phyloP scores from a whole-genome alignment of 2,113 vertebrate genomes.

The Regulus satrapa region DNA sequence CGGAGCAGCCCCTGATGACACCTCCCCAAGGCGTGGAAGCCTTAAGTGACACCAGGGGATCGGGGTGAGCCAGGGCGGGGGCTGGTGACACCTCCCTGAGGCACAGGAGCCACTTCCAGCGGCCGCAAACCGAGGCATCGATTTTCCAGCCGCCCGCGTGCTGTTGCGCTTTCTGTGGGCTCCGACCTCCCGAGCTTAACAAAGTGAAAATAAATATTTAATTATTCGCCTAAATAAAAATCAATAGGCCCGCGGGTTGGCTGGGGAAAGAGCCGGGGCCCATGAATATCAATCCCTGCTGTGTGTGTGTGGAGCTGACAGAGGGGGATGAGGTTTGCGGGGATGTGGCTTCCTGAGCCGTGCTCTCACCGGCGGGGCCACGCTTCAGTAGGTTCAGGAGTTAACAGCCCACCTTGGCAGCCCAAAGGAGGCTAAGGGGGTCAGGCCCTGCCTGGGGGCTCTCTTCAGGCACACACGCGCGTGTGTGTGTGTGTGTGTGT shows the following conservation, averaged over 20 bases:
- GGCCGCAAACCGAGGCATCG: conserved; percentile 32
- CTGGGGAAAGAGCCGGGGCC: conserved; percentile 39
- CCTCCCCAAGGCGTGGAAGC: neutral
- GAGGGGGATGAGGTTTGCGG: rapidly evolving
- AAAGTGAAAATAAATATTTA: conserved; percentile 86
- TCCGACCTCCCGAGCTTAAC: conserved; percentile 74
- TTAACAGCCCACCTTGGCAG: neutral
- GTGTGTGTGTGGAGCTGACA: rapidly evolving
- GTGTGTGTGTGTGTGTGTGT: neutral
- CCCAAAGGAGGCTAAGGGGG: rapidly evolving
- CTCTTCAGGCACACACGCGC: rapidly evolving
- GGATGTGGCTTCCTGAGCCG: neutral
- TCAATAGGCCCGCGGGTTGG: conserved; percentile 69
- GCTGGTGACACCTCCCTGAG: neutral
- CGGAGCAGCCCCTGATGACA: neutral
- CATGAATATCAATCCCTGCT: neutral
- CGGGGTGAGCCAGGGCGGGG: rapidly evolving
- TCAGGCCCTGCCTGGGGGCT: no score
- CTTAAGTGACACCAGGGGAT: neutral
- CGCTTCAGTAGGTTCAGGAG: neutral
- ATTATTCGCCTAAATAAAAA: conserved; percentile 81
- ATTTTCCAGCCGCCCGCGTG: conserved; percentile 22
- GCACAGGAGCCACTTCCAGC: neutral
- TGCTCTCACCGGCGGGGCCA: rapidly evolving
- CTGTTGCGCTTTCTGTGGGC: conserved; percentile 61